phyloP scores from a whole-genome alignment of 2,797 vertebrate genomes.

The Xiphorhynchus erythropygius region DNA sequence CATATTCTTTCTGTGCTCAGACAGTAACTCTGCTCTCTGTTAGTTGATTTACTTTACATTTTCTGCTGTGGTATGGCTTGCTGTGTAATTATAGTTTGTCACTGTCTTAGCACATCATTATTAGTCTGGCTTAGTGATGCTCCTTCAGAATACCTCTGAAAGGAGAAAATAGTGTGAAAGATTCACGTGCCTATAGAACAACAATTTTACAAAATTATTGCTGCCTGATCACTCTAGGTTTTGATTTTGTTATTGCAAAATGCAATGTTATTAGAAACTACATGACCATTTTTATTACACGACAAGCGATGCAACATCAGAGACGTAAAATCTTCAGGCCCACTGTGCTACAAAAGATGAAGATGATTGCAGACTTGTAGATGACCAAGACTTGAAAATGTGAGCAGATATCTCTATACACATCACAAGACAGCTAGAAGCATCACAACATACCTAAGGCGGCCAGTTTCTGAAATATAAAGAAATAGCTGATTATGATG shows the following conservation, averaged over 20 bases:
- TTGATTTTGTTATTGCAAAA: neutral
- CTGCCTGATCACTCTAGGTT: neutral
- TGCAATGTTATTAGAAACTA: neutral
- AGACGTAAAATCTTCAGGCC: neutral
- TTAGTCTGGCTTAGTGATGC: neutral
- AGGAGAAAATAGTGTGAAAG: neutral
- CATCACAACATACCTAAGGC: neutral
- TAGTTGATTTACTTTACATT: neutral
- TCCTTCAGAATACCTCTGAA: neutral
- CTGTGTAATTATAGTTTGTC: neutral
- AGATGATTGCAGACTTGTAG: neutral
- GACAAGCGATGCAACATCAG: neutral
- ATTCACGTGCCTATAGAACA: neutral
- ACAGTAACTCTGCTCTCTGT: neutral
- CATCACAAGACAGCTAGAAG: neutral
- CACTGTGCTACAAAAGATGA: neutral
- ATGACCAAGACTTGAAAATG: neutral
- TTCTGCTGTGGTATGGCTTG: neutral
- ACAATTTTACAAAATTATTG: neutral
- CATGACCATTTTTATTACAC: neutral
- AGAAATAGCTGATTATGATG: neutral
- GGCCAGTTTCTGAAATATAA: neutral
- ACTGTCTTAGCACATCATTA: fast-evolving
- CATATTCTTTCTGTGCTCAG: neutral
- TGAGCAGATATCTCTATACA: neutral